Evolutionary conservation across 2,113 vertebrate genomes (phyloP), one percentile per base, ranked within the genome.

Genomic region (Gnathochromis pfefferi): DNA sequence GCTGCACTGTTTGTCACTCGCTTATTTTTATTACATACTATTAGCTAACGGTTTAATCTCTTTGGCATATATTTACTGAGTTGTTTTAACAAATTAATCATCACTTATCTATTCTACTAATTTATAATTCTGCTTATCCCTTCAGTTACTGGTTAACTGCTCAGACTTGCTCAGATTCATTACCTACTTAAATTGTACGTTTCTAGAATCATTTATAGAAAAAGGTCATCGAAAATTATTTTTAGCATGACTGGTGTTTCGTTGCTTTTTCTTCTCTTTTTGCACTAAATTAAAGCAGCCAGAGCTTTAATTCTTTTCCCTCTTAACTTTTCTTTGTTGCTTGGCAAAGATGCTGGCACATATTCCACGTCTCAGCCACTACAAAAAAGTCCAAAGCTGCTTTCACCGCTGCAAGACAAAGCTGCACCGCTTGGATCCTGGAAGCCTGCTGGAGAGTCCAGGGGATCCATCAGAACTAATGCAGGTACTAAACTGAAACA

Each of bases 311-410:
- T 80, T 38, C 35, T 60, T 83, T 82, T 82, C 89, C 83, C 7
- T 83, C 68, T 49, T 17, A 38, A 51, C 23, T 45, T 21, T 54
- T 7, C 31, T 70, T 78, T 70, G 7, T 93, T 54, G 82, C 28
- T 86, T 90, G 70, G 55, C 85, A 94, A 94, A 96, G 96, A 89
- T 90, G 90, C 86, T 81, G 89, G 92, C 83, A 88, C 85, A 75
- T 89, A 88, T 42, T 87, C 83, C 63, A 84, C 57, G 7, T 57
- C 83, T 75, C 92, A 91, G 33, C 85, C 85, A n/a, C 87, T 78
- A 16, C 57, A 55, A n/a, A 63, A 38, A 35, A 84, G 19, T 47
- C 91, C 26, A 49, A 78, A 92, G 55, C 83, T 87, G 14, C 83
- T 86, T 58, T 88, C 86, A 19, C 79, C 86, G n/a, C 91, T 90